These are phyloP conservation scores for Phenganax subtilis DNA, from an alignment of 92 coral and sea anemone genomes.

Conservation along the genomic window DNA sequence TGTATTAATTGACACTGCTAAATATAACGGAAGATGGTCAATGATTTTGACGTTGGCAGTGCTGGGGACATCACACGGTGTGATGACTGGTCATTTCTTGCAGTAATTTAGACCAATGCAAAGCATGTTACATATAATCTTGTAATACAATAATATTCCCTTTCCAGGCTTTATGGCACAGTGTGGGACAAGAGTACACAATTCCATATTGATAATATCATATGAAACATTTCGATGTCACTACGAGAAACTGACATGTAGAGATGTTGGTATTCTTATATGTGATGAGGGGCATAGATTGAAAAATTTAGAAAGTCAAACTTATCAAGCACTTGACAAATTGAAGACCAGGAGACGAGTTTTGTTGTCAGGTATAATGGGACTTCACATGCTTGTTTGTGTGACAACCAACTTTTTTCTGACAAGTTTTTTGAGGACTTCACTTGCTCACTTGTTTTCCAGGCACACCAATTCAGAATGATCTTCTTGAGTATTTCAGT, in stretches of 20 bases:
- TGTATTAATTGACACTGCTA: no score
- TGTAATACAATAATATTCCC: no score
- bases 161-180: conserved; percentile 63
- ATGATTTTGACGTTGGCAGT: no score
- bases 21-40: no score
- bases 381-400: background rate
- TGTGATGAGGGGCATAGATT: conserved; percentile 98
- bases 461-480: conserved; percentile 99
- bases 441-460: background rate
- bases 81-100: no score
- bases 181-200: conserved; percentile 68
- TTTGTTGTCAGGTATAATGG: conserved; percentile 71
- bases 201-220: conserved; percentile 85
- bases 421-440: background rate
- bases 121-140: no score
- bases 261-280: conserved; percentile 81
- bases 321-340: conserved; percentile 88
- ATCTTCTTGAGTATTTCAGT: conserved; percentile 88
- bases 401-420: background rate
- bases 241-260: conserved; percentile 63
- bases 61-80: no score
- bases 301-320: conserved; percentile 93
- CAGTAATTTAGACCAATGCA: no score
- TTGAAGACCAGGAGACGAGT: conserved; percentile 71
- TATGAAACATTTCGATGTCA: conserved; percentile 95